phyloP scores from a whole-genome alignment of 1,140 invertebrate genomes.

The Brachionus asplanchnoidis region DNA sequence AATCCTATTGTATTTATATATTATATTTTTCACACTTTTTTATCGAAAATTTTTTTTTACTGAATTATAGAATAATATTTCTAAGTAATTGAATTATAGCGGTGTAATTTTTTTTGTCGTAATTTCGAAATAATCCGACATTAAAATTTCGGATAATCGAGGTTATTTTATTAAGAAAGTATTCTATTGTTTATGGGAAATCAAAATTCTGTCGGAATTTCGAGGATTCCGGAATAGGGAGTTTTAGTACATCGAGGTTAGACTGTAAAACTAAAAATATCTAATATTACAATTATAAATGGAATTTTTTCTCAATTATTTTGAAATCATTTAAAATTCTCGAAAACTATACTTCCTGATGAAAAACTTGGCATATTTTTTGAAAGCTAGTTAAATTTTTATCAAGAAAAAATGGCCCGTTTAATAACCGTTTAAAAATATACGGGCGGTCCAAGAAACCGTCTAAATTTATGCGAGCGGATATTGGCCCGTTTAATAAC shows the following conservation, averaged over 20 bases:
- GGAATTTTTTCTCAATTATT: too few species aligned
- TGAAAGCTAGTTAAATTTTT: too few species aligned
- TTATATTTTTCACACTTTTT: background rate
- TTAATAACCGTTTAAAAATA: too few species aligned
- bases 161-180: background rate
- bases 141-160: background rate
- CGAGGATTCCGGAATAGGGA: background rate
- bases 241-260: background rate
- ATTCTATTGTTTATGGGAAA: background rate
- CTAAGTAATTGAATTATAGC: background rate
- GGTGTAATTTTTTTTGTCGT: background rate
- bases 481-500: too few species aligned
- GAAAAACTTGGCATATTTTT: too few species aligned
- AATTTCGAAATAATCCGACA: background rate
- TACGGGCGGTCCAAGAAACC: too few species aligned
- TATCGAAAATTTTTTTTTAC: background rate
- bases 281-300: too few species aligned
- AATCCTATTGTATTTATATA: background rate
- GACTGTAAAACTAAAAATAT: too few species aligned
- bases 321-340: too few species aligned
- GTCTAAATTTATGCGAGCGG: too few species aligned
- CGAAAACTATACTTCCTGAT: too few species aligned
- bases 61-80: background rate
- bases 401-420: too few species aligned
- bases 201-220: background rate